phyloP scores from a whole-genome alignment of 1,140 invertebrate genomes.

The Meloidogyne exigua region DNA sequence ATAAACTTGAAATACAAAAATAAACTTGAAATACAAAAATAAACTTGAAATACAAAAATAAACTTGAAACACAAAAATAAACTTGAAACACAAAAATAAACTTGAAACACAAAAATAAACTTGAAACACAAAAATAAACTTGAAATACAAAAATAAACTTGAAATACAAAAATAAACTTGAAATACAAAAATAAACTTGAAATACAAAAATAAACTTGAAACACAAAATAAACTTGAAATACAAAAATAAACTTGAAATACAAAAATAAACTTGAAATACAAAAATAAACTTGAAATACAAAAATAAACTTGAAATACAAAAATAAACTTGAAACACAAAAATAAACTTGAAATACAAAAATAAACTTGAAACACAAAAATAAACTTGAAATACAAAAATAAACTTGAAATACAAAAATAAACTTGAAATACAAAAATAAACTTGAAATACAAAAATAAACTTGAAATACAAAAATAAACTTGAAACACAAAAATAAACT shows the following conservation, averaged over 20 bases:
- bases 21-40: not conserved
- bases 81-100: constrained; percentile 4
- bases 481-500: not conserved
- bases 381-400: too few species aligned
- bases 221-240: too few species aligned
- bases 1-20: too few species aligned
- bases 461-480: not conserved
- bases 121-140: not conserved
- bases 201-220: constrained; percentile 11
- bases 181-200: too few species aligned
- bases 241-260: not conserved
- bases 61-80: not conserved
- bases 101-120: not conserved
- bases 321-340: not conserved
- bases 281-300: constrained; percentile 8
- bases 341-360: constrained; percentile 35
- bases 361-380: not conserved
- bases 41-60: constrained; percentile 30
- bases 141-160: constrained; percentile 2
- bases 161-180: not conserved
- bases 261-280: constrained; percentile 31
- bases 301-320: too few species aligned
- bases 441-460: constrained; percentile 28
- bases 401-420: not conserved
- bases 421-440: too few species aligned